phyloP scores from a whole-genome alignment of 2,113 vertebrate genomes.

The Eleginops maclovinus region DNA sequence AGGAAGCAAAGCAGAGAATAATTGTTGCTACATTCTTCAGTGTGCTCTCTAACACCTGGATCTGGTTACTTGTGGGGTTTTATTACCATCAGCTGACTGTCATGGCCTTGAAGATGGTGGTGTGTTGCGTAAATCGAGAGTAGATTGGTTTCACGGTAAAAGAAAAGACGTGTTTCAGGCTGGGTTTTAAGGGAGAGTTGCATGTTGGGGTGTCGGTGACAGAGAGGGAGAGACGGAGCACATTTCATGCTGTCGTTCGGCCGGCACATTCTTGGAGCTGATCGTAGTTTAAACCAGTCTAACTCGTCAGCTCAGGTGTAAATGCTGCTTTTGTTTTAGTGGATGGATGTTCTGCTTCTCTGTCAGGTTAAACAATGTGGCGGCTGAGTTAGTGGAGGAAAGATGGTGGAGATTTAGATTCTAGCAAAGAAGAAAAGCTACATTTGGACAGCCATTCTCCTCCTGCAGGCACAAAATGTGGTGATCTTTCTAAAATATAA shows the following conservation, averaged over 20 bases:
- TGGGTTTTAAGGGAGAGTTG: too few relatives aligned
- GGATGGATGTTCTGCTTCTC: background rate
- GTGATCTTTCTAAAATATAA: too few relatives aligned
- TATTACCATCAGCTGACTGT: slow-evolving; percentile 14
- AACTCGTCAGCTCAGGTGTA: slow-evolving; percentile 26
- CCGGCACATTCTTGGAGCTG: background rate
- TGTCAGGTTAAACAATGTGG: background rate
- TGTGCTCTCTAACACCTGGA: background rate
- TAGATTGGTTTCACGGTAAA: background rate
- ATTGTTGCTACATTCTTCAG: background rate
- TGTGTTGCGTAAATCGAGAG: background rate
- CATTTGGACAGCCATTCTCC: too few relatives aligned
- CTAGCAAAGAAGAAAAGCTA: background rate
- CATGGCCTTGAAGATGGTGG: background rate
- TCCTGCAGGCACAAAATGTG: too few relatives aligned
- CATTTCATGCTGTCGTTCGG: too few relatives aligned
- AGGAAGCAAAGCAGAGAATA: background rate
- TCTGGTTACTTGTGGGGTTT: background rate
- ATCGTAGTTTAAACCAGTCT: slow-evolving; percentile 19
- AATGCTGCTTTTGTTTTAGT: background rate
- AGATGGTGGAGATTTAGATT: background rate
- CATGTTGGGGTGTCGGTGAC: too few relatives aligned
- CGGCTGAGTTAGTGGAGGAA: background rate
- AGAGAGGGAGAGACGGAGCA: background rate
- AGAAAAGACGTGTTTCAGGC: too few relatives aligned